Evolutionary conservation across 2,888 invertebrate species (phyloP), one percentile per base, ranked within the genome.

Genomic region (Galeruca laticollis): DNA sequence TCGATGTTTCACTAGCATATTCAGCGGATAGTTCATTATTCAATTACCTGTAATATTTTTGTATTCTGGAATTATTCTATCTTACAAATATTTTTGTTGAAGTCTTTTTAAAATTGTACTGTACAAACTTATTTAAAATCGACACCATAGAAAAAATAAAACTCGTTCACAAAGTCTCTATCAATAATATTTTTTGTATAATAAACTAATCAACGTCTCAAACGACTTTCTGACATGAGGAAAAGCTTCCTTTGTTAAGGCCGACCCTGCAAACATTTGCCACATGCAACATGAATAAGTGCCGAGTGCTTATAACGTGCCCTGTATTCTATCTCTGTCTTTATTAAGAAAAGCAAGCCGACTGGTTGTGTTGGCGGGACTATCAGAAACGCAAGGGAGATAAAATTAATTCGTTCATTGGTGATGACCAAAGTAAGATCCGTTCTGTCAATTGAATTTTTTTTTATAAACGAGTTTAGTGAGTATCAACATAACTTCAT

Each of bases 241-340:
- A 57, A 52, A 31, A 52, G 54, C 31, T 54, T 10, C 40, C 37
- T 62, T 47, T 40, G 43, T 57, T 56, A 31, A 43, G 56, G 56
- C 54, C 64, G 56, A 56, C 18, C 64, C 64, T 64, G 64, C 13
- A 47, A 43, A 37, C 47, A 57, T 65, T 65, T 15, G 18, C 47
- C 21, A 40, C 65, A 65, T 65, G 65, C 65, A 65, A 65, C 65
- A 65, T 65, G 65, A 65, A 31, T 65, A 65, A 65, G 47, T 33
- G 57, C 65, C 33, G 56, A 56, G 31, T 63, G 61, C 15, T 51
- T 49, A 49, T 61, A 62, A 52, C 37, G 37, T 62, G 52, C 37
- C 52, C 62, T 18, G 52, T 62, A 61, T 49, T 61, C 51, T 61
- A 51, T 61, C 52, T 62, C 37, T 37, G 35, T 62, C 52, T 62